Conservation (phyloP, 2,797 vertebrate species). For the Ispidina lecontei region DNA sequence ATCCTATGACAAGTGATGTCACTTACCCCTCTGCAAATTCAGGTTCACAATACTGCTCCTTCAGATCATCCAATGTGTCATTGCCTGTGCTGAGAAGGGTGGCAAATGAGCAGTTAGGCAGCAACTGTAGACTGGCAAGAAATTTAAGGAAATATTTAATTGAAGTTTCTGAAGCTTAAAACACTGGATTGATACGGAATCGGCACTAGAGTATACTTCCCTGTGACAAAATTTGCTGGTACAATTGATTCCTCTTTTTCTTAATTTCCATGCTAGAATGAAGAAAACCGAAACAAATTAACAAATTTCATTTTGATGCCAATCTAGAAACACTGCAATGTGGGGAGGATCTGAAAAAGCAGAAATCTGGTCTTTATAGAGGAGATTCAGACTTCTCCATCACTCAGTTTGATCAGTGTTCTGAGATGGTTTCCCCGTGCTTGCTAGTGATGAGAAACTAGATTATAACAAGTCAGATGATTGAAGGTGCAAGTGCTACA, state of each 20-base stretch:
- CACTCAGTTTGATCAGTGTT: not conserved
- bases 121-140: not conserved
- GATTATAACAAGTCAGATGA: not conserved
- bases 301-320: constrained; percentile 34
- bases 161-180: constrained; percentile 26
- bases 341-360: not conserved
- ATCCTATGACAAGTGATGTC: not conserved
- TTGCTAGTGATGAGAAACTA: not conserved
- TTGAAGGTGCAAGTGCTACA: not conserved
- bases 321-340: not conserved
- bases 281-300: constrained; percentile 49
- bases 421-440: not conserved
- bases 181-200: constrained; percentile 18
- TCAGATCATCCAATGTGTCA: not conserved
- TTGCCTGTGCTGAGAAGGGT: not conserved
- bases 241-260: constrained; percentile 30
- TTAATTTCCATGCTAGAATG: constrained; percentile 33
- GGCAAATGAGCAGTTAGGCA: constrained; percentile 8
- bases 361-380: not conserved
- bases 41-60: not conserved
- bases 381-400: not conserved
- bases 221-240: constrained; percentile 37
- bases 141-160: not conserved
- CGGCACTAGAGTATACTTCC: constrained; percentile 10
- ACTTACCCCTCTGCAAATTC: not conserved